Conservation (phyloP, 1,140 invertebrate genomes). For the Maniola jurtina region DNA sequence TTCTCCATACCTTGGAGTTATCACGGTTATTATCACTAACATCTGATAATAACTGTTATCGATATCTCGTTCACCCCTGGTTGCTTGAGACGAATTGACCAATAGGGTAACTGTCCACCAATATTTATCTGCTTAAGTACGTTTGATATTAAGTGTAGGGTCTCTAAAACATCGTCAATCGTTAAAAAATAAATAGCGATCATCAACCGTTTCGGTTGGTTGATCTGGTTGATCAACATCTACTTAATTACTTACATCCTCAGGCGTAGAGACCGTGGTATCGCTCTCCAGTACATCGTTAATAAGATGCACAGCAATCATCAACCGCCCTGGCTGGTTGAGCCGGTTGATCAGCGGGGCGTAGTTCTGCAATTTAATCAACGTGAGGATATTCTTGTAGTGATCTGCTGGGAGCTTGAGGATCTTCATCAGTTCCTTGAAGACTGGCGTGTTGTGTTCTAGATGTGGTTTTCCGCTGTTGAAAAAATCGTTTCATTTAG, state of each 20-base stretch:
- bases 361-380: conserved; percentile 92
- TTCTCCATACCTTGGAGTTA: no score
- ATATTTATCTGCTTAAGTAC: no score
- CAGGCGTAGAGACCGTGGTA: conserved; percentile 91
- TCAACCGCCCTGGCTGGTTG: conserved; percentile 93
- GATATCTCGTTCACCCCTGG: no score
- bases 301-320: conserved; percentile 92
- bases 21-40: no score
- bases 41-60: no score
- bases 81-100: no score
- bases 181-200: no score
- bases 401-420: conserved; percentile 96
- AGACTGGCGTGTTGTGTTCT: conserved; percentile 90
- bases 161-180: no score
- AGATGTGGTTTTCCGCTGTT: conserved; percentile 74
- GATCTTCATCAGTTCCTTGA: conserved; percentile 94
- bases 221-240: not conserved
- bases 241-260: conserved; percentile 74
- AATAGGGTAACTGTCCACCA: no score
- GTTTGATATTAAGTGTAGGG: no score
- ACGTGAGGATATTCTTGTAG: conserved; percentile 94
- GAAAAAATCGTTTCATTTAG: conserved; percentile 16
- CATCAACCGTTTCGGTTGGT: no score
- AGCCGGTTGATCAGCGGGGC: conserved; percentile 92
- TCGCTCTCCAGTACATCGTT: conserved; percentile 89